A percentile compares a stretch with the other conserved stretches of the same genome.
phyloP scores from a whole-genome alignment of 2,113 vertebrate species.

The Chaetops frenatus region DNA sequence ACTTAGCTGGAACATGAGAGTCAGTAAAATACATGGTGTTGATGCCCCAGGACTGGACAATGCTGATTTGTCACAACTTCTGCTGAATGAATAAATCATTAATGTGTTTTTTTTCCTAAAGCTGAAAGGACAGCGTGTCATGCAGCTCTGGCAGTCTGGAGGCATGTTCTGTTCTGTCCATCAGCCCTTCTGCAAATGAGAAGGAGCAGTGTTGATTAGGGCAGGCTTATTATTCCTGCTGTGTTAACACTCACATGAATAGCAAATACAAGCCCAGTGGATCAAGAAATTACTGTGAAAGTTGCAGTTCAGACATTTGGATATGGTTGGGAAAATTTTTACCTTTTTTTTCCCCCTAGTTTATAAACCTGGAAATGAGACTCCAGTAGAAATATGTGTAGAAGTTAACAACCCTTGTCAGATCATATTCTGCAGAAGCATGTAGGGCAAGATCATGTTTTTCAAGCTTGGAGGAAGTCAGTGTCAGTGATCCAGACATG shows the following conservation, averaged over 20 bases:
- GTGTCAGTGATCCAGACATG: neutral
- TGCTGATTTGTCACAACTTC: neutral
- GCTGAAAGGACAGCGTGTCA: neutral
- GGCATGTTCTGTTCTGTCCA: neutral
- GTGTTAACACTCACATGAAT: neutral
- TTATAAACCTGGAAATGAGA: neutral
- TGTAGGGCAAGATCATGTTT: neutral
- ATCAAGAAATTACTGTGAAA: neutral
- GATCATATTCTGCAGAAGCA: neutral
- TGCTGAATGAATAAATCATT: neutral
- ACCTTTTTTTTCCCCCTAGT: neutral
- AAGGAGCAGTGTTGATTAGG: neutral
- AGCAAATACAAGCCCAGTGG: neutral
- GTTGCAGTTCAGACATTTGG: neutral
- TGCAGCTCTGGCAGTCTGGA: neutral
- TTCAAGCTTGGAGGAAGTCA: neutral
- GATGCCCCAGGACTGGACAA: neutral
- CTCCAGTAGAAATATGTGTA: neutral
- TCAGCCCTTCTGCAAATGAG: neutral
- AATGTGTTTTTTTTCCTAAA: neutral
- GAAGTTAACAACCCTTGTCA: rapidly evolving
- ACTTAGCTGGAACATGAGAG: neutral
- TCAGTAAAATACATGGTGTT: neutral
- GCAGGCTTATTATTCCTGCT: neutral
- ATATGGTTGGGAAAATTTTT: neutral